phyloP scores from a whole-genome alignment of 2,113 vertebrate genomes.

The Callocephalon fimbriatum region DNA sequence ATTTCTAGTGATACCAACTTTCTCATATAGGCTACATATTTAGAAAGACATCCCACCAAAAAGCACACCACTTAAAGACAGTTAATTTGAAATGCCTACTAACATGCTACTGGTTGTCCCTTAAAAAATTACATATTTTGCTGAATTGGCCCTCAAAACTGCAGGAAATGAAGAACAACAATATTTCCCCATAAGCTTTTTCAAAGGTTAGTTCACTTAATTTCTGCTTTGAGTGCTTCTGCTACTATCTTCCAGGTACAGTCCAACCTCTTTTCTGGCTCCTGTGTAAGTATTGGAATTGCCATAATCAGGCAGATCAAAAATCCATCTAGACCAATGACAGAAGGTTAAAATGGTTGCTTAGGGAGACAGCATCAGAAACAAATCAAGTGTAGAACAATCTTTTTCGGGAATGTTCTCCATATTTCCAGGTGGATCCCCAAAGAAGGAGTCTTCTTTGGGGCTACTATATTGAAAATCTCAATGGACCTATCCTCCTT shows the following conservation, averaged over 20 bases:
- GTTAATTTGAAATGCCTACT: not conserved
- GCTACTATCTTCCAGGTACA: not conserved
- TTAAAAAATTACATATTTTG: not conserved
- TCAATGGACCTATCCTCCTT: not conserved
- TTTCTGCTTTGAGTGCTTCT: not conserved
- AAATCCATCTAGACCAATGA: not conserved
- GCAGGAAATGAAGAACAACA: not conserved
- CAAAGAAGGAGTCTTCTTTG: not conserved
- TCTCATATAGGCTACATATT: not conserved
- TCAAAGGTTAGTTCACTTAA: not conserved
- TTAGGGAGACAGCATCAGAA: not conserved
- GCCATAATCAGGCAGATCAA: not conserved
- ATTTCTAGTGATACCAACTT: not conserved
- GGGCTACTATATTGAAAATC: not conserved
- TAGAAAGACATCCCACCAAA: not conserved
- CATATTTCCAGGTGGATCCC: not conserved
- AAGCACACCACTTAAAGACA: not conserved
- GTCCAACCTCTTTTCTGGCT: not conserved
- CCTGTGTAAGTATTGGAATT: not conserved
- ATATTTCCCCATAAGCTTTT: not conserved
- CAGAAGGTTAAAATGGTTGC: not conserved
- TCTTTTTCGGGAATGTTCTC: not conserved
- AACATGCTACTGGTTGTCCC: not conserved
- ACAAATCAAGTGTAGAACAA: not conserved
- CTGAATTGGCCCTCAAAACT: not conserved